Evolutionary conservation across 2,888 invertebrate species (phyloP), one percentile per base, ranked within the genome.

Genomic region (Hydrotaea diabolus): DNA sequence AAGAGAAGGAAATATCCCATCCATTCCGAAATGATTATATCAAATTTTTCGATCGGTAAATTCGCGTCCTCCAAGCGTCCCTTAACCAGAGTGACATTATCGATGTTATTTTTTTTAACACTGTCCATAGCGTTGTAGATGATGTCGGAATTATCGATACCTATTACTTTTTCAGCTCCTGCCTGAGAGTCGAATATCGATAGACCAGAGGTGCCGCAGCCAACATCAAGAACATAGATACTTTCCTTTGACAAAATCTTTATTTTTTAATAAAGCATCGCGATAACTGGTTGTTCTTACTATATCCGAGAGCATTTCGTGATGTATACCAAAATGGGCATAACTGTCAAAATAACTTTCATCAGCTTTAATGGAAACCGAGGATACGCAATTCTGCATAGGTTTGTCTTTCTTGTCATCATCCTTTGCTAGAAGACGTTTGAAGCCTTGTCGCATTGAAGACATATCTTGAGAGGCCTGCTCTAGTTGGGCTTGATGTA

Each of bases 181-280:
- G 98, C 98, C 90, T 97, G 95, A 13, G 98, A 98, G 86, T 98
- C 97, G 93, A 99, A 99, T 97, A 99, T 98, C 15, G 98, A 98
- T 26, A 99, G 93, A 87, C 99, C 99, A 36, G 98, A 98, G 0
- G 99, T 99, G 26, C 99, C 99, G 93, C 99, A 99, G 46, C 99
- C 99, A 78, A 99, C 95, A 93, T 99, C 99, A 82, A 99, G 93
- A 21, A 99, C 97, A 0, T n/a, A n/a, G n/a, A n/a, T 86, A 83
- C 75, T 98, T 98, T 55, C 95, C 95, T 88, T 93, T 93, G 75
- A 98, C 94, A 78, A 94, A 92, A 43, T 94, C 93, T 39, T 93
- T 93, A 91, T 98, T 98, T 19, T 94, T 94, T 72, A 96, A 90
- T 86, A 98, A 95, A 23, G 98, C 97, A 92, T 97, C 95, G 87